Conservation (phyloP, 2,888 invertebrate genomes). For the Acheta domesticus region DNA sequence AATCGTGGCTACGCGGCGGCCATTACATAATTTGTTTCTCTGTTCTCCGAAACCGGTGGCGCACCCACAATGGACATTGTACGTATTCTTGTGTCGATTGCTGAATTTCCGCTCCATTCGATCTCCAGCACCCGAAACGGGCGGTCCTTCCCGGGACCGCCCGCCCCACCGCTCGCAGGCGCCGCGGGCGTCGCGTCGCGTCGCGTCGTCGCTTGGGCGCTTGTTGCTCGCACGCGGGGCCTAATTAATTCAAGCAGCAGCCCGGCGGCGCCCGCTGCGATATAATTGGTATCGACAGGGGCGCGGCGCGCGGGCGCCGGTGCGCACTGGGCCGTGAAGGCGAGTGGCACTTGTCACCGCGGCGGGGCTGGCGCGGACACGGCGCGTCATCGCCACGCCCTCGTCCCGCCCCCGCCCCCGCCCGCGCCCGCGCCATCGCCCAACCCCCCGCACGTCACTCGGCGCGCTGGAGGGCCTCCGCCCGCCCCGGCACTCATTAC, state of each 20-base stretch:
- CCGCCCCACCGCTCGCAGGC: background rate
- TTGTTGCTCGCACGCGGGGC: background rate
- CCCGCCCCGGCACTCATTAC: too few species aligned
- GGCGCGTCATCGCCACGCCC: background rate
- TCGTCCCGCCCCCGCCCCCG: background rate
- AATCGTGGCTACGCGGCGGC: too few species aligned
- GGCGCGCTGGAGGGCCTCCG: too few species aligned
- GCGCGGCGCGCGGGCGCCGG: background rate
- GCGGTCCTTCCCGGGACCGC: too few species aligned
- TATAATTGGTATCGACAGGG: conserved; percentile 18
- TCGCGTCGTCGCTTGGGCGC: background rate
- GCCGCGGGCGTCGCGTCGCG: background rate
- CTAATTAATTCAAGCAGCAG: conserved; percentile 18
- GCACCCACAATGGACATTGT: too few species aligned
- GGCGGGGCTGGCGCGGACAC: background rate
- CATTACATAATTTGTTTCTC: too few species aligned
- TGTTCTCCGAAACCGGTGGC: too few species aligned
- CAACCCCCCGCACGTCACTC: too few species aligned
- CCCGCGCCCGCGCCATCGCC: too few species aligned
- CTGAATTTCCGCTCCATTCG: too few species aligned
- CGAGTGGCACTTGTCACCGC: conserved; percentile 8
- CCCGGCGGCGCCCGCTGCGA: background rate
- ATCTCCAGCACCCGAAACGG: too few species aligned
- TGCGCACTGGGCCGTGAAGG: conserved; percentile 6
- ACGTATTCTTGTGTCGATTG: too few species aligned